These are phyloP conservation scores for Podarcis raffonei DNA, from an alignment of 2,113 vertebrate species.

Conservation along the genomic window DNA sequence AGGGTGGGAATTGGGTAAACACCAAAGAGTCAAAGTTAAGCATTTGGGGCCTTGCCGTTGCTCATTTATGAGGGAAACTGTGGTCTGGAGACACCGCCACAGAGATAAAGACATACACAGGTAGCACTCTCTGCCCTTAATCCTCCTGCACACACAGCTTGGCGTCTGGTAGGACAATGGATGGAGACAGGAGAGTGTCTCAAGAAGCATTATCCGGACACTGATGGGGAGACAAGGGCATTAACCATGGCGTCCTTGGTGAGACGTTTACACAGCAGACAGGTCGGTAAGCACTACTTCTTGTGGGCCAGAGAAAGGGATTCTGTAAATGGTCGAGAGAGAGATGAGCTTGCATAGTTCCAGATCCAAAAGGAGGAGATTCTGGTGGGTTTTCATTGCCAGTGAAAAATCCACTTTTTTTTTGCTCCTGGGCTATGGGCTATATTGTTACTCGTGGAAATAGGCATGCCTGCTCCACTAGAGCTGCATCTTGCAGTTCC, in stretches of 20 bases:
- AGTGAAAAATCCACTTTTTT: too few relatives aligned
- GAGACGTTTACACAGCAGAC: not conserved
- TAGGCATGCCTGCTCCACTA: too few relatives aligned
- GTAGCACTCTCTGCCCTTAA: not conserved
- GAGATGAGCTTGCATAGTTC: too few relatives aligned
- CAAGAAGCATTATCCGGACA: not conserved
- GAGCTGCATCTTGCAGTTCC: too few relatives aligned
- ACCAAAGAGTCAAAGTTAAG: conserved; percentile 22
- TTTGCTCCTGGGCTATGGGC: too few relatives aligned
- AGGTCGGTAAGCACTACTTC: not conserved
- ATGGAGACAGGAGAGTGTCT: not conserved
- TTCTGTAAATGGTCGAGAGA: too few relatives aligned
- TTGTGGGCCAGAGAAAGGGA: not conserved
- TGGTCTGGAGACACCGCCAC: not conserved
- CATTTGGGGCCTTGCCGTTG: fast-evolving
- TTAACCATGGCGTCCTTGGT: not conserved
- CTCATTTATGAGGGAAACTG: not conserved
- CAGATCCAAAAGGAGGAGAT: too few relatives aligned
- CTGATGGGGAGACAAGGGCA: not conserved
- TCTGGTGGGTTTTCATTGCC: too few relatives aligned
- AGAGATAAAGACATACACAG: not conserved
- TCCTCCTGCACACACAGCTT: not conserved
- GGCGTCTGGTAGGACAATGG: conserved; percentile 13
- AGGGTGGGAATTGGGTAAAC: not conserved
- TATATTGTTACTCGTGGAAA: too few relatives aligned